phyloP scores from a whole-genome alignment of 2,113 vertebrate genomes.

The Raja brachyura region DNA sequence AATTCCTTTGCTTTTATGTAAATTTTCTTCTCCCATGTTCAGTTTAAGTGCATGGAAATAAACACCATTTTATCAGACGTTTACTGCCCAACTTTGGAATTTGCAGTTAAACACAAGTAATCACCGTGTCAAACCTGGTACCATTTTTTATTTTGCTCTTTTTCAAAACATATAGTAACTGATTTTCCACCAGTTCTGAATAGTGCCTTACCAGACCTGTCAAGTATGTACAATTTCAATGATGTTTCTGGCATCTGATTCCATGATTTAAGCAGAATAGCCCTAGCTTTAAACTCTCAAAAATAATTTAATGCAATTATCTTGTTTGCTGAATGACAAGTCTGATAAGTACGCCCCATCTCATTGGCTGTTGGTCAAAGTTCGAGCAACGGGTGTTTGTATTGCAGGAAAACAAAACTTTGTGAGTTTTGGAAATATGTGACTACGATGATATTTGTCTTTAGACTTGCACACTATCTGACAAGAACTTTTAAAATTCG shows the following conservation, averaged over 20 bases:
- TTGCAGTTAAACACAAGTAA: background rate
- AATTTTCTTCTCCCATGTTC: background rate
- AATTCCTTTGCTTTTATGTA: background rate
- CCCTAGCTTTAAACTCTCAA: background rate
- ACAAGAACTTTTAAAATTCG: background rate
- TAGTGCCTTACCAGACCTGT: slow-evolving; percentile 25
- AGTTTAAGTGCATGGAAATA: background rate
- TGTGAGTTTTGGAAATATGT: background rate
- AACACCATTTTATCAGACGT: background rate
- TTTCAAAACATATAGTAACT: background rate
- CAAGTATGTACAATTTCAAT: background rate
- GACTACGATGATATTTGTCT: background rate
- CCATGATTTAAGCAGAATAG: background rate
- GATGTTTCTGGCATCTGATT: background rate
- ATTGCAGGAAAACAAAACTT: background rate
- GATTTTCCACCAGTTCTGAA: background rate
- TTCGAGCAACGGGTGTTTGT: background rate
- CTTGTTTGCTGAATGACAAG: slow-evolving; percentile 4
- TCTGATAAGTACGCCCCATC: background rate
- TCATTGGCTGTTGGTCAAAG: background rate
- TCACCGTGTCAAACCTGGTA: background rate
- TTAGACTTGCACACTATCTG: background rate
- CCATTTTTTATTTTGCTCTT: background rate
- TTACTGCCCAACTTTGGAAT: background rate
- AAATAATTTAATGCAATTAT: background rate